Base-by-base conservation (phyloP, 2,888 invertebrate genomes). In the Odontocolon sp. region DNA sequence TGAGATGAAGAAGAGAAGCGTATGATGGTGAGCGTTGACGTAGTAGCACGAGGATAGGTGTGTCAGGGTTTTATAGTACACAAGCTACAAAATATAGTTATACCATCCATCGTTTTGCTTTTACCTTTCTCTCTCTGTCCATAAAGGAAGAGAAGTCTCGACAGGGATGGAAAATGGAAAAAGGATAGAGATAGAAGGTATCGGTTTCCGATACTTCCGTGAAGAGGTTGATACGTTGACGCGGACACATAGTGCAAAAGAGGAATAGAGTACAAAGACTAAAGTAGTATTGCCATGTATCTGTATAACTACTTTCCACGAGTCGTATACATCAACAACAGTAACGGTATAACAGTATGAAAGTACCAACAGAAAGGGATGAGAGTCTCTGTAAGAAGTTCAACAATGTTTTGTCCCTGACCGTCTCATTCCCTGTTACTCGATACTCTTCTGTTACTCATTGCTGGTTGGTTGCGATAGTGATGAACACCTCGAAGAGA, bases 171-270 rank as follows among this genome's bases (percentile, higher is more conserved):
- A 47, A 5, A n/a, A 23, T 56, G 56, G 54, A n/a, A 28, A 52
- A 52, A 38, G 52, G 45, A 61, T 38, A 56, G 54, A 74, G 54
- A 68, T 45, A 63, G 42, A 66, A 47, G 36, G 59, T 81, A 83
- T 83, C 76, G 83, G 80, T 83, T 83, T 81, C 33, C 81, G 78
- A 83, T 83, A 83, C 72, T 79, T 73, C 45, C 16, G 23, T 31
- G 56, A n/a, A n/a, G 52, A 66, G 64, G 61, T 61, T 40, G 74
- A 57, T 47, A 68, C 63, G 63, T 74, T 47, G 63, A 54, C 52
- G 56, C 45, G 31, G 28, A 69, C 23, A 47, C 40, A 69, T 26
- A 59, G 33, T 45, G 33, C 28, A 31, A 23, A 14, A 66, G 50
- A 66, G 40, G 8, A 54, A 73, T 9, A 18, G 2, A 45, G 61